A percentile compares a stretch with the other conserved stretches of the same genome.
These are phyloP conservation scores for Sinocyclocheilus rhinocerous DNA, from an alignment of 2,113 vertebrate species.

Conservation along the genomic window DNA sequence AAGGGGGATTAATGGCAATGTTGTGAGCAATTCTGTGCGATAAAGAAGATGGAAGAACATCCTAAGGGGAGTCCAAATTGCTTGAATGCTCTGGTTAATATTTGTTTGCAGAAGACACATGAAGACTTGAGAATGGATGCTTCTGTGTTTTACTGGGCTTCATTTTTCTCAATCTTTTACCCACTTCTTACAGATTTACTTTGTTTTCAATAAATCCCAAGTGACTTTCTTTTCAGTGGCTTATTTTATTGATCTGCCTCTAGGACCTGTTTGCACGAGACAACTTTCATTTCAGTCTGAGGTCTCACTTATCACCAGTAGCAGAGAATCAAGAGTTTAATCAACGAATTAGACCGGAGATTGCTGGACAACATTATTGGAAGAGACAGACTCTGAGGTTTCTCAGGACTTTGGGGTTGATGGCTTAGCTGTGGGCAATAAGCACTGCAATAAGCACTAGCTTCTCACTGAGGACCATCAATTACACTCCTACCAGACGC, in stretches of 20 bases:
- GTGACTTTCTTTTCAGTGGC: not conserved
- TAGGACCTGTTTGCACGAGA: not conserved
- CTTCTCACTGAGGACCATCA: constrained; percentile 22
- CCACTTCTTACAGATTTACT: not conserved
- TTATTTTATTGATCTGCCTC: no score
- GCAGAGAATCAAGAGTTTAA: constrained; percentile 32
- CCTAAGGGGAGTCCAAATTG: constrained; percentile 5
- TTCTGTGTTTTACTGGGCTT: not conserved
- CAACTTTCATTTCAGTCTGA: not conserved
- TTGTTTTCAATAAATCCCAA: not conserved
- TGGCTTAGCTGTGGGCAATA: constrained; percentile 16
- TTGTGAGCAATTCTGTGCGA: constrained; percentile 26
- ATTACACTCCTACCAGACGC: constrained; percentile 47
- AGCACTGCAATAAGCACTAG: constrained; percentile 40
- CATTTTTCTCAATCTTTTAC: not conserved
- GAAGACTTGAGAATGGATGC: not conserved
- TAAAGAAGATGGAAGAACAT: constrained; percentile 7
- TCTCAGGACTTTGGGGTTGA: constrained; percentile 12
- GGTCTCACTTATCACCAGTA: constrained; percentile 14
- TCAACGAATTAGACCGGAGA: constrained; percentile 23
- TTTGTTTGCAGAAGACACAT: constrained; percentile 25
- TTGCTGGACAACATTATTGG: constrained; percentile 9
- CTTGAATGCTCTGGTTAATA: constrained; percentile 40
- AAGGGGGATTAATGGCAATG: constrained; percentile 48
- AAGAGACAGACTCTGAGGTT: constrained; percentile 19